These are phyloP conservation scores for Hydrocynus forskahlii DNA, from an alignment of 2,797 vertebrate species.

Conservation along the genomic window DNA sequence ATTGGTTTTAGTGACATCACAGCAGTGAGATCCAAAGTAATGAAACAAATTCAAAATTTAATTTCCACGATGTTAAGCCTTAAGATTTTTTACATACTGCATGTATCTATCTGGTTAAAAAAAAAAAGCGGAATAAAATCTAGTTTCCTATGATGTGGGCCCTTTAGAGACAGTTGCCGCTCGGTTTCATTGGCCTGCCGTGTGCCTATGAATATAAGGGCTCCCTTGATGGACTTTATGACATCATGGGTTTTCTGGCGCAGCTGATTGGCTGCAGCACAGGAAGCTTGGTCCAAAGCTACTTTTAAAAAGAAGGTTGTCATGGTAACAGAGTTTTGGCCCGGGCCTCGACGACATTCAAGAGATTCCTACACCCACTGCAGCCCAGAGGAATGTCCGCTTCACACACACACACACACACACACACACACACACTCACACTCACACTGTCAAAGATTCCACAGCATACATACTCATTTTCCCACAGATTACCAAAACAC, in stretches of 20 bases:
- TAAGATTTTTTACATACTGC: no score
- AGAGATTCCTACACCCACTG: conserved; percentile 44
- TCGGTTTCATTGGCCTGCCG: background rate
- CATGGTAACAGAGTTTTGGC: conserved; percentile 48
- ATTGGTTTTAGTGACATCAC: background rate
- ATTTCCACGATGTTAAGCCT: no score
- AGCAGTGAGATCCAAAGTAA: background rate
- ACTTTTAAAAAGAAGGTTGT: conserved; percentile 57
- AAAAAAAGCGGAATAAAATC: background rate
- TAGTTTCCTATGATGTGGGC: no score
- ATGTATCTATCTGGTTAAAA: no score
- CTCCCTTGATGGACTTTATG: conserved; percentile 49
- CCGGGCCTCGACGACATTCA: conserved; percentile 12
- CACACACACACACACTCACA: background rate
- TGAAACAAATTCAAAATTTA: no score
- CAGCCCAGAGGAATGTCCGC: conserved; percentile 29
- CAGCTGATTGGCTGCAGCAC: conserved; percentile 50
- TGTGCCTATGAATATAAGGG: background rate
- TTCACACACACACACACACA: background rate
- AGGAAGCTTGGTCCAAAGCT: conserved; percentile 36
- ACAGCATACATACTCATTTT: background rate
- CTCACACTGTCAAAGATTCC: background rate
- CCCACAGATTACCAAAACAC: background rate
- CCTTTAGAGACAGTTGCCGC: no score
- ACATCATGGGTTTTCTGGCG: conserved; percentile 47